Percentiles rank a stretch among this genome's conserved stretches.
phyloP scores from a whole-genome alignment of 2,113 vertebrate genomes.

The Trachemys scripta region DNA sequence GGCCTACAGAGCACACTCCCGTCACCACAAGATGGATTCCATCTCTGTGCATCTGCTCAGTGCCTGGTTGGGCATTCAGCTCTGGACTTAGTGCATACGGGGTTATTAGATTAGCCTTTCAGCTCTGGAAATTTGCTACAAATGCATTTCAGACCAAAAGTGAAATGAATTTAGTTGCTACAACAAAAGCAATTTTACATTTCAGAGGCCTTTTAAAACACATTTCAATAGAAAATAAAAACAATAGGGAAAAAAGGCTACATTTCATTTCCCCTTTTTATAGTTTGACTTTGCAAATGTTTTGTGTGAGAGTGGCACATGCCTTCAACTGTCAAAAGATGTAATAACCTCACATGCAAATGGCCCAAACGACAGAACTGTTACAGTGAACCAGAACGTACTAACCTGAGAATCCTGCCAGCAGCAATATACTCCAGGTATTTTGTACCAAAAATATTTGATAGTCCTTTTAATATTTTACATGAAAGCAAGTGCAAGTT shows the following conservation, averaged over 20 bases:
- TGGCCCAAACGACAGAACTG: conserved; percentile 33
- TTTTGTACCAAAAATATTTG: conserved; percentile 40
- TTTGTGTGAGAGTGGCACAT: conserved; percentile 60
- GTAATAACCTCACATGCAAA: conserved; percentile 69
- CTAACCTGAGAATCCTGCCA: conserved; percentile 60
- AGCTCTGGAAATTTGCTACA: conserved; percentile 52
- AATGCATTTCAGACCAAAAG: conserved; percentile 53
- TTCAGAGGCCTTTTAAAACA: conserved; percentile 65
- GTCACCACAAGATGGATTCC: neutral
- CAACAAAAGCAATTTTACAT: conserved; percentile 67
- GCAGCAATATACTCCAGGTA: conserved; percentile 64
- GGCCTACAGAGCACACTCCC: neutral
- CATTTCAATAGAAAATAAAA: conserved; percentile 73
- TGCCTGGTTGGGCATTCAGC: neutral
- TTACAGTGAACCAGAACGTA: conserved; percentile 62
- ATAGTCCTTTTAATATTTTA: conserved; percentile 71
- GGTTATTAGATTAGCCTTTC: neutral
- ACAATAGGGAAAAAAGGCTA: conserved; percentile 51
- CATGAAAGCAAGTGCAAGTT: conserved; percentile 55
- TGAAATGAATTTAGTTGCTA: conserved; percentile 66
- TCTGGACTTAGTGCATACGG: neutral
- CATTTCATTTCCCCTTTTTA: conserved; percentile 60
- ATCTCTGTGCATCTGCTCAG: neutral
- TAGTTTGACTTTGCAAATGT: conserved; percentile 69
- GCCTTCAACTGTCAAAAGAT: conserved; percentile 76